These are phyloP conservation scores for Spinus olivaceus DNA, from an alignment of 2,797 vertebrate genomes.

Conservation along the genomic window DNA sequence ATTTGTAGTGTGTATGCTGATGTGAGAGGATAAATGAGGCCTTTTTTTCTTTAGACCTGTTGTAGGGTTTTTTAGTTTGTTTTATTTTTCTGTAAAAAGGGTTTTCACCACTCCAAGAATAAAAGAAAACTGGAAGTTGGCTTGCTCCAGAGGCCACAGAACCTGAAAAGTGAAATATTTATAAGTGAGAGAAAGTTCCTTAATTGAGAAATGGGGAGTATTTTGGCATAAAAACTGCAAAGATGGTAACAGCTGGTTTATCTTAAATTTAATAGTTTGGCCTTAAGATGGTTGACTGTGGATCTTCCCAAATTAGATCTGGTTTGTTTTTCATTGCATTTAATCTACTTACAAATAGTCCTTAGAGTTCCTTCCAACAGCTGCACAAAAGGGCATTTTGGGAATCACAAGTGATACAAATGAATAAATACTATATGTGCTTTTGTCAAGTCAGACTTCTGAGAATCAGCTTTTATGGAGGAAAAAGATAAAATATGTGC, in stretches of 20 bases:
- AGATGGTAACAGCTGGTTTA: background rate
- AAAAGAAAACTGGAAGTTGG: background rate
- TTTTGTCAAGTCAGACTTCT: background rate
- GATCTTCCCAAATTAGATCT: background rate
- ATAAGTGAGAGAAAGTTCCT: background rate
- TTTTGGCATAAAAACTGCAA: background rate
- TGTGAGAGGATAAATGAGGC: background rate
- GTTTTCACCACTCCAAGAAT: accelerated
- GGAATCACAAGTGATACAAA: background rate
- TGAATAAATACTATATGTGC: background rate
- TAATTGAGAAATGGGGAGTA: background rate
- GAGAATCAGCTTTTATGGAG: background rate
- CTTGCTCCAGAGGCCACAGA: background rate
- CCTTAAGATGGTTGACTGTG: background rate
- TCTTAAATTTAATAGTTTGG: background rate
- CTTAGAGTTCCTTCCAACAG: background rate
- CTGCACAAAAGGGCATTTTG: background rate
- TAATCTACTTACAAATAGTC: background rate
- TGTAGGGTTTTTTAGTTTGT: background rate
- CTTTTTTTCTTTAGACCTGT: background rate
- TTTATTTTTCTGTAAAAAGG: background rate
- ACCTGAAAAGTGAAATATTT: background rate
- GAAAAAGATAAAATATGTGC: background rate
- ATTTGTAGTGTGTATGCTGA: background rate
- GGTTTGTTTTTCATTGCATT: background rate